Conservation (phyloP, 2,113 vertebrate genomes). For the Hemiprocne comata region DNA sequence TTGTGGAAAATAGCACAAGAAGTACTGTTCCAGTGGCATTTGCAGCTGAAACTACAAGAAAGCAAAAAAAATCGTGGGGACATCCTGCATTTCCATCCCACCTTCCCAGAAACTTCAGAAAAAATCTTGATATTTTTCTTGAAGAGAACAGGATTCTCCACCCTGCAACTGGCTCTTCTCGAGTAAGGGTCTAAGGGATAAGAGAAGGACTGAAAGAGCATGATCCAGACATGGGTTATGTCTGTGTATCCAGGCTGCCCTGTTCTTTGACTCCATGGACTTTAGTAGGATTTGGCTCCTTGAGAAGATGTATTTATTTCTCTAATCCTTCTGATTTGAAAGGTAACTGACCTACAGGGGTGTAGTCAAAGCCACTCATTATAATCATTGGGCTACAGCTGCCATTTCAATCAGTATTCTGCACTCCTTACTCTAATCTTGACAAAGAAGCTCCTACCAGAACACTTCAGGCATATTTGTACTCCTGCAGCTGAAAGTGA, state of each 20-base stretch:
- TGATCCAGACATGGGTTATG: neutral
- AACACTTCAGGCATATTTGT: neutral
- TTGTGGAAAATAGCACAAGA: neutral
- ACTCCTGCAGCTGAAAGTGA: neutral
- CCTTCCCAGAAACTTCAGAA: neutral
- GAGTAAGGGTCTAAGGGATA: neutral
- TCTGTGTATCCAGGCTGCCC: neutral
- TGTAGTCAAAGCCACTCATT: neutral
- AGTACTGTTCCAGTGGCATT: neutral
- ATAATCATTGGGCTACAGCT: neutral
- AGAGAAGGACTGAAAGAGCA: neutral
- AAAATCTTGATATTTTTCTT: neutral
- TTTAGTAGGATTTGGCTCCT: neutral
- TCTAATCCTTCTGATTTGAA: neutral
- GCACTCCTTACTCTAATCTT: neutral
- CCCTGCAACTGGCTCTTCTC: neutral
- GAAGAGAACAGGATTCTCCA: neutral
- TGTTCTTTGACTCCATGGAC: neutral
- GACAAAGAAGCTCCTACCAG: neutral
- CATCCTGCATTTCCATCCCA: neutral
- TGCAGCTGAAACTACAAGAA: neutral
- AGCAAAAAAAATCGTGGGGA: neutral
- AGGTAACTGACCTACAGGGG: neutral
- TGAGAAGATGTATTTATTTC: neutral
- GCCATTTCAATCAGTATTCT: neutral